Evolutionary conservation across 2,797 vertebrate species (phyloP).

Genomic region (Microhierax caerulescens): DNA sequence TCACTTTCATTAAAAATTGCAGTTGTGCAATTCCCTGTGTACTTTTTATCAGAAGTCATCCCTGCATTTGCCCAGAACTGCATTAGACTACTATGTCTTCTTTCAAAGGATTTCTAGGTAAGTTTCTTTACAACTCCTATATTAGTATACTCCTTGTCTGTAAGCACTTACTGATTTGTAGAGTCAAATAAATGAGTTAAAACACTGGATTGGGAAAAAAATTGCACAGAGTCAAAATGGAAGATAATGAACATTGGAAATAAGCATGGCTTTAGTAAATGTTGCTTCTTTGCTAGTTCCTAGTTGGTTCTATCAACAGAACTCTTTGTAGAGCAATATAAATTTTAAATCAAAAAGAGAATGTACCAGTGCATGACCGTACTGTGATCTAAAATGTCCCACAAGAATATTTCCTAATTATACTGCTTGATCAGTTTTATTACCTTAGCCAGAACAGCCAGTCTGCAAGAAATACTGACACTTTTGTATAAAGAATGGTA

Average conservation of each 20-base stretch:
- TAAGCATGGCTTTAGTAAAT: conserved; percentile 77
- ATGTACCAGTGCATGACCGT: conserved; percentile 71
- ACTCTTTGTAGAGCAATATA: conserved; percentile 74
- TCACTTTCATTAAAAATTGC: neutral
- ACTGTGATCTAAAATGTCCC: conserved; percentile 74
- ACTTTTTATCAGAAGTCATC: neutral
- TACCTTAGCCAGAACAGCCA: conserved; percentile 71
- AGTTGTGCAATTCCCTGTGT: neutral
- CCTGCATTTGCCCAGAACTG: neutral
- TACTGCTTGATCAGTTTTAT: conserved; percentile 64
- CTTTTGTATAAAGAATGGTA: conserved; percentile 73
- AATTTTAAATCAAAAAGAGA: conserved; percentile 60
- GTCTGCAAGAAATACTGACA: conserved; percentile 75
- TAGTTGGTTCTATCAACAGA: conserved; percentile 80
- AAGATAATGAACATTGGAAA: neutral
- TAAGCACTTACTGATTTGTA: neutral
- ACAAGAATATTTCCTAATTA: conserved; percentile 61
- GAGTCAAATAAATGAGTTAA: neutral
- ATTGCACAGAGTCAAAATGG: neutral
- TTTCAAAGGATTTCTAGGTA: neutral
- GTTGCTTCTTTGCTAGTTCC: conserved; percentile 76
- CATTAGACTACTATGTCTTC: neutral
- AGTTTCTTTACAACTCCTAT: neutral
- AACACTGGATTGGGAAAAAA: neutral
- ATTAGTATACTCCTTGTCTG: neutral